phyloP scores from a whole-genome alignment of 2,797 vertebrate genomes.

The Etheostoma nigrum region DNA sequence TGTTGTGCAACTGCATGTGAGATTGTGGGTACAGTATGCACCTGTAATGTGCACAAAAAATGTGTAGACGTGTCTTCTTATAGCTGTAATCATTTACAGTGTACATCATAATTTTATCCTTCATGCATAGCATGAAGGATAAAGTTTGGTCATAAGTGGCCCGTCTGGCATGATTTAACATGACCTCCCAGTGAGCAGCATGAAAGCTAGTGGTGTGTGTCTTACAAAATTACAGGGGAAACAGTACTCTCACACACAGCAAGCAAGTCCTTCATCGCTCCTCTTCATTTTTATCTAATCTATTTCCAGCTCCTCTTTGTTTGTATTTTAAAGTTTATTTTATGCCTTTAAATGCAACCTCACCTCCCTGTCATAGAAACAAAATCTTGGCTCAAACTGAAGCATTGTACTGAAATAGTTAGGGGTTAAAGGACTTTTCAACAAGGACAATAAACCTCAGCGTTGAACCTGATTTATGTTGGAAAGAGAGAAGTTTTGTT shows the following conservation, averaged over 20 bases:
- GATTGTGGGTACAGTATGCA: constrained; percentile 4
- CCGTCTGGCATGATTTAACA: constrained; percentile 52
- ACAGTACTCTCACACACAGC: constrained; percentile 23
- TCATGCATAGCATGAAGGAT: constrained; percentile 8
- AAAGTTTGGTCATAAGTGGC: constrained; percentile 27
- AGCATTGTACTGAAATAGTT: background rate
- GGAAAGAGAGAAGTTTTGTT: constrained; percentile 23
- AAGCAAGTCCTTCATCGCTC: constrained; percentile 7
- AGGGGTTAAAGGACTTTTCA: background rate
- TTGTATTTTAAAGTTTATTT: constrained; percentile 10
- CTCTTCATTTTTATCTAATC: constrained; percentile 17
- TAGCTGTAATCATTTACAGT: constrained; percentile 23
- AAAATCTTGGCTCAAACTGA: background rate
- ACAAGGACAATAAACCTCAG: constrained; percentile 14
- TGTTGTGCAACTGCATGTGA: constrained; percentile 2
- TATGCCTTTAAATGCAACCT: background rate
- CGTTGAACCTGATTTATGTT: constrained; percentile 5
- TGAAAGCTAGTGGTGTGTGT: constrained; percentile 21
- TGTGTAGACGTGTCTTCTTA: constrained; percentile 10
- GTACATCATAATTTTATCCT: background rate
- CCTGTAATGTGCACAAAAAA: constrained; percentile 1
- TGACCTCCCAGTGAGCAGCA: constrained; percentile 38
- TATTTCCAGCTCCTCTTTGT: background rate
- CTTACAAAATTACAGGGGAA: constrained; percentile 28
- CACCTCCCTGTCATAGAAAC: background rate